Percentiles rank a stretch among this genome's conserved stretches.
Evolutionary conservation across 2,888 invertebrate genomes (phyloP).

Genomic region (Meteorus colon): DNA sequence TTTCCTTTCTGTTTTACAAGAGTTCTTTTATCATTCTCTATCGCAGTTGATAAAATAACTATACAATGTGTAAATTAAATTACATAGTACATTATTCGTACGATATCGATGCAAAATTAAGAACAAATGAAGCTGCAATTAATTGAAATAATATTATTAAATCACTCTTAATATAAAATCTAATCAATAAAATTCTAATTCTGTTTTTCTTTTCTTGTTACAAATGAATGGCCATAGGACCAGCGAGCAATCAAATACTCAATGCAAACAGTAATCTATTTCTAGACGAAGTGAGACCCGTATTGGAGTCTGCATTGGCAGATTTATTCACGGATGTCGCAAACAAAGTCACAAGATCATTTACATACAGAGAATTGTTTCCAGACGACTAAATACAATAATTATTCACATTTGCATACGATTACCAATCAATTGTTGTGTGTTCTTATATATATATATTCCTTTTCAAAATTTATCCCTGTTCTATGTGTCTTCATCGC

Average conservation of each 20-base stretch:
- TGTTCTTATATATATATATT: neutral
- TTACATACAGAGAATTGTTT: constrained; percentile 82
- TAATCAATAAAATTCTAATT: constrained; percentile 1
- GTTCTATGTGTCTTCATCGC: constrained; percentile 11
- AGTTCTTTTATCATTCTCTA: too few species aligned
- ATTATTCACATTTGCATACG: neutral
- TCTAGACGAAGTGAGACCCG: constrained; percentile 81
- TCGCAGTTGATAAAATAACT: neutral
- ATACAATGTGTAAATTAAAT: neutral
- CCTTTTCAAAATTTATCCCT: neutral
- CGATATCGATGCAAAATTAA: neutral
- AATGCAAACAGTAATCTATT: constrained; percentile 81
- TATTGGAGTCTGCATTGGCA: constrained; percentile 78
- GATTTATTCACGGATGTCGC: constrained; percentile 82
- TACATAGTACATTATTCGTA: neutral
- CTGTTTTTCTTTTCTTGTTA: constrained; percentile 6
- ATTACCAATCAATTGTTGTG: neutral
- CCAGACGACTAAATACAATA: constrained; percentile 68
- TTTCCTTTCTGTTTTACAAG: too few species aligned
- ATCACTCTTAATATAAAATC: neutral
- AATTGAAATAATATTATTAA: neutral
- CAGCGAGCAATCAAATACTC: constrained; percentile 80
- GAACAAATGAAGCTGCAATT: neutral
- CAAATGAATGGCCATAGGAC: constrained; percentile 71
- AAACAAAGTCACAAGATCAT: constrained; percentile 81